Evolutionary conservation across 2,113 vertebrate genomes (phyloP).

Genomic region (Solenodon paradoxus): DNA sequence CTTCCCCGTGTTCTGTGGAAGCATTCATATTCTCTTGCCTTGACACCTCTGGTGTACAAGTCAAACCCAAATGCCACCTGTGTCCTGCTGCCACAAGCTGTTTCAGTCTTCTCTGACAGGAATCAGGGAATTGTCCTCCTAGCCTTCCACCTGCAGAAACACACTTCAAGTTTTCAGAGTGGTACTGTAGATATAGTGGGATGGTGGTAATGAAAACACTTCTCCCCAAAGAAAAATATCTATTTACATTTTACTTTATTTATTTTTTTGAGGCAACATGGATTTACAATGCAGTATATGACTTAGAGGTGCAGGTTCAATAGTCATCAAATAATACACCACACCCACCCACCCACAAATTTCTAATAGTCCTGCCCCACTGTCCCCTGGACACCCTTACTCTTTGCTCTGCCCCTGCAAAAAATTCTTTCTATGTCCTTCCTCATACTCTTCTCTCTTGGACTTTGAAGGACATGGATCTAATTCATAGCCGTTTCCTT

Average conservation of each 20-base stretch:
- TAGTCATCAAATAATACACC: too few relatives aligned
- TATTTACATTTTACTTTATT: too few relatives aligned
- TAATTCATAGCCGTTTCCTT: not conserved
- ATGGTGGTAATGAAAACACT: not conserved
- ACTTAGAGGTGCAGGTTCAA: too few relatives aligned
- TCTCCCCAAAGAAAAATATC: not conserved
- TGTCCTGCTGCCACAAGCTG: accelerated
- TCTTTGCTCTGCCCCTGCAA: too few relatives aligned
- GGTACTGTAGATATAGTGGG: not conserved
- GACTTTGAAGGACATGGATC: not conserved
- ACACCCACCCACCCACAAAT: too few relatives aligned
- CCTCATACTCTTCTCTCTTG: not conserved
- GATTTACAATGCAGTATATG: too few relatives aligned
- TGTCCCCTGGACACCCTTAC: too few relatives aligned
- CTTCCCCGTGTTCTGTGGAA: not conserved
- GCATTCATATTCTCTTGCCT: not conserved
- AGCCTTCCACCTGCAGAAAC: not conserved
- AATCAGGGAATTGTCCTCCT: not conserved
- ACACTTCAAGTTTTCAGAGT: not conserved
- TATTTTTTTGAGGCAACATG: too few relatives aligned
- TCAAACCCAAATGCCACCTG: not conserved
- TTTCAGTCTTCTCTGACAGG: not conserved
- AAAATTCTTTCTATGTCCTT: not conserved
- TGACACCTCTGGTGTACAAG: not conserved
- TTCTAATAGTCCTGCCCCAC: too few relatives aligned